Base-by-base conservation (phyloP, 2,888 invertebrate genomes). In the Norana najaformis region DNA sequence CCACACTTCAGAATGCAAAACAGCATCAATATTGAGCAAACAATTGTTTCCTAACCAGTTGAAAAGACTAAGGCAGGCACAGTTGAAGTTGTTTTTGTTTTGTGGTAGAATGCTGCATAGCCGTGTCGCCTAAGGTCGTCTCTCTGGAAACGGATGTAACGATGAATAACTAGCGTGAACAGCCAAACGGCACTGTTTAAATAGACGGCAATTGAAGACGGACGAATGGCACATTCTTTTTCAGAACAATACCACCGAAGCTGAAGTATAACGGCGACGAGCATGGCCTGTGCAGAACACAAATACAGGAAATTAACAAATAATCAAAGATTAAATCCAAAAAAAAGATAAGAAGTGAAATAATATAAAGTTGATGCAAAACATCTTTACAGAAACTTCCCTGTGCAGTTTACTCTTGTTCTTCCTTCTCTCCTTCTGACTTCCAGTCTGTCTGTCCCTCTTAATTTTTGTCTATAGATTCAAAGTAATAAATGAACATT, bases 11-110 rank as follows among this genome's bases (percentile, higher is more conserved):
- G 23, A 83, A 34, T 34, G 83, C 83, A 34, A 35, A 34, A 85
- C 85, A 36, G 37, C 23, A 23, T 85, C 36, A 85, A 85, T 37
- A 37, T 18, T 36, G 36, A 85, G 20, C 16, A 2, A 8, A 30
- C n/a, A 69, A 13, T 36, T 85, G 34, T 35, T 36, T 85, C 34
- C 85, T 85, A 36, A 85, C 85, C 85, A 36, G 36, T 36, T 36
- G 85, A 85, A 37, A 85, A 85, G 36, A 85, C 85, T 36, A 85
- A 85, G 85, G 85, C 35, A 35, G 85, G 85, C 13, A 85, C 36
- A 8, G 85, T 85, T 23, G 85, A 85, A 0, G 37, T 37, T 85
- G 85, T 85, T 85, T 37, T 85, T 37, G 85, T 85, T 23, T 85
- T 85, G 85, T 85, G 85, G 37, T 85, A 85, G 37, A 85, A 85